Evolutionary conservation across 2,888 invertebrate genomes (phyloP).

Genomic region (Tachina lurida): DNA sequence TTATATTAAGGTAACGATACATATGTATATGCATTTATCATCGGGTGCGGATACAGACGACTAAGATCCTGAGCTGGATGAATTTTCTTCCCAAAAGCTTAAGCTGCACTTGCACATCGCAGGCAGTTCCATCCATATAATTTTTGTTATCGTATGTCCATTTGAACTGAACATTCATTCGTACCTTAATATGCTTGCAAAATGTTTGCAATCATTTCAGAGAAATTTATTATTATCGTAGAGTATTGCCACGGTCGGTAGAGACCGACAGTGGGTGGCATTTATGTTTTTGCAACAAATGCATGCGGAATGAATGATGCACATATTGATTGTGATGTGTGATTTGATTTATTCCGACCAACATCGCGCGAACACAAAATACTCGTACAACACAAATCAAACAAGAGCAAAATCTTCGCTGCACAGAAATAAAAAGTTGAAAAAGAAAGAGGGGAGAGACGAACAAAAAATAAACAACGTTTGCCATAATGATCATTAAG

Average conservation of each 20-base stretch:
- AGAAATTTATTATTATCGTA: background rate
- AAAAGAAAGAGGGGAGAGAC: slow-evolving; percentile 14
- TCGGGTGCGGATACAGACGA: no score
- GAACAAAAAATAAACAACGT: slow-evolving; percentile 17
- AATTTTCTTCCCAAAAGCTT: no score
- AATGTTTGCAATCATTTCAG: background rate
- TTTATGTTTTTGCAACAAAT: slow-evolving; percentile 58
- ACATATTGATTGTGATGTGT: slow-evolving; percentile 73
- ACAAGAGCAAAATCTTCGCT: slow-evolving; percentile 73
- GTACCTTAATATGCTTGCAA: no score
- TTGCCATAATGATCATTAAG: slow-evolving; percentile 59
- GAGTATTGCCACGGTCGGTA: background rate
- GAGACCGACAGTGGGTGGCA: slow-evolving; percentile 28
- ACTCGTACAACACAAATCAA: slow-evolving; percentile 80
- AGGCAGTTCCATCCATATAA: no score
- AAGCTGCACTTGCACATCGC: no score
- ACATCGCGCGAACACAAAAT: slow-evolving; percentile 69
- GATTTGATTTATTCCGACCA: slow-evolving; percentile 81
- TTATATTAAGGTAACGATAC: no score
- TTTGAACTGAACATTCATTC: no score
- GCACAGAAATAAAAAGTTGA: slow-evolving; percentile 3
- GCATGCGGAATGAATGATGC: slow-evolving; percentile 70
- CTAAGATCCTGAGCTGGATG: no score
- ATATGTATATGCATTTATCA: no score
- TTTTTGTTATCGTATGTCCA: no score